A percentile compares a stretch with the other conserved stretches of the same genome.
Evolutionary conservation across 2,888 invertebrate genomes (phyloP).

Genomic region (Chironomus tentans): DNA sequence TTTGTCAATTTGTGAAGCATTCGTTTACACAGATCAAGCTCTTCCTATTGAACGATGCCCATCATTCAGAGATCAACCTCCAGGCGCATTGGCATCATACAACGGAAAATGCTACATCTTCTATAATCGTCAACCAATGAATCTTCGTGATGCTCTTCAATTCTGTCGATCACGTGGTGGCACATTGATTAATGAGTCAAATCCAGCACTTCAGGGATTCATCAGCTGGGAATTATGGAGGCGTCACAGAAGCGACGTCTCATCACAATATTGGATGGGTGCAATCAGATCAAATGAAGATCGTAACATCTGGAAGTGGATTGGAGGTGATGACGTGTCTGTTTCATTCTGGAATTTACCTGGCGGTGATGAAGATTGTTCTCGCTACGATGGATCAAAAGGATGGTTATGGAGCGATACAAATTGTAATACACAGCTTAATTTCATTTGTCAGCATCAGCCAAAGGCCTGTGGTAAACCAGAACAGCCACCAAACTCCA

Average conservation of each 20-base stretch:
- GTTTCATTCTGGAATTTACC: constrained; percentile 90
- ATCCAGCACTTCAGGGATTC: constrained; percentile 87
- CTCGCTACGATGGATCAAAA: constrained; percentile 83
- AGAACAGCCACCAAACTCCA: constrained; percentile 88
- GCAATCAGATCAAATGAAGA: constrained; percentile 75
- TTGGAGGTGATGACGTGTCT: constrained; percentile 76
- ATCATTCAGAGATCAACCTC: constrained; percentile 84
- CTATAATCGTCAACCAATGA: constrained; percentile 75
- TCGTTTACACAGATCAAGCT: constrained; percentile 88
- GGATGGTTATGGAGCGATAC: constrained; percentile 95
- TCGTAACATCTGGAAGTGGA: constrained; percentile 78
- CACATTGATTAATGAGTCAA: constrained; percentile 81
- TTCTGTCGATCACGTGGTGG: constrained; percentile 77
- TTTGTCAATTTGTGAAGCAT: constrained; percentile 84
- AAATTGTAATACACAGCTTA: constrained; percentile 71
- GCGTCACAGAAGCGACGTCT: constrained; percentile 80
- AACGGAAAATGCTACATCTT: constrained; percentile 93
- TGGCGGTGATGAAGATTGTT: constrained; percentile 74
- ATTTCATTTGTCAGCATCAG: constrained; percentile 90
- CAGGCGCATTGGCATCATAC: constrained; percentile 86
- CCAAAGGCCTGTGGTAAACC: constrained; percentile 86
- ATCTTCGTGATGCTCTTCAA: constrained; percentile 66
- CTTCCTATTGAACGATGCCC: constrained; percentile 86
- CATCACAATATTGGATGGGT: constrained; percentile 92
- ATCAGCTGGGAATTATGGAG: constrained; percentile 93